Percentiles rank a stretch among this genome's conserved stretches.
Evolutionary conservation across 2,888 invertebrate genomes (phyloP).

Genomic region (Eristalinus sepulchralis): DNA sequence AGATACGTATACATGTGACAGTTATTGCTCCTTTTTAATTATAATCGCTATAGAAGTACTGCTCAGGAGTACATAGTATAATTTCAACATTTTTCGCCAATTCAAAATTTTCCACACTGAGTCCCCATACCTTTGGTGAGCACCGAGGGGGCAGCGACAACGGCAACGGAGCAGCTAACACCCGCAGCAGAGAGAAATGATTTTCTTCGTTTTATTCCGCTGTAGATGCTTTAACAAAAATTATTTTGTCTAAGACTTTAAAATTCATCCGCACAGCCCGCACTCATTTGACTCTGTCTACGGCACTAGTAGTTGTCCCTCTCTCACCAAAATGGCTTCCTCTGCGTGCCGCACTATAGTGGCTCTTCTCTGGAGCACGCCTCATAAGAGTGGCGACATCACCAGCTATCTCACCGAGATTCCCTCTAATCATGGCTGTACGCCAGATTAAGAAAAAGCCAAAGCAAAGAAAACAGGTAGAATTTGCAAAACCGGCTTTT

Average conservation of each 20-base stretch:
- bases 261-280: constrained; percentile 29
- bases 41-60: constrained; percentile 33
- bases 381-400: background rate
- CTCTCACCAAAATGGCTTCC: constrained; percentile 69
- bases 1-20: constrained; percentile 41
- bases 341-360: background rate
- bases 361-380: background rate
- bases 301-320: background rate
- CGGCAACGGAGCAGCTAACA: constrained; percentile 1
- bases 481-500: constrained; percentile 58
- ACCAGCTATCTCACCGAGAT: constrained; percentile 24
- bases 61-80: constrained; percentile 25
- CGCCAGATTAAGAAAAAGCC: constrained; percentile 25
- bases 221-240: constrained; percentile 58
- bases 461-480: constrained; percentile 11
- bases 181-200: constrained; percentile 21
- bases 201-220: constrained; percentile 42
- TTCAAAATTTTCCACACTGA: constrained; percentile 38
- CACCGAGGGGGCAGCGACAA: background rate
- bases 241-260: constrained; percentile 50
- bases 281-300: constrained; percentile 28
- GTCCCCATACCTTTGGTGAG: background rate
- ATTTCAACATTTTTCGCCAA: constrained; percentile 53
- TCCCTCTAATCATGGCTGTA: constrained; percentile 54
- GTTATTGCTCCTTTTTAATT: constrained; percentile 53